Conservation (phyloP, 2,113 vertebrate genomes). For the Melanerpes aurifrons region DNA sequence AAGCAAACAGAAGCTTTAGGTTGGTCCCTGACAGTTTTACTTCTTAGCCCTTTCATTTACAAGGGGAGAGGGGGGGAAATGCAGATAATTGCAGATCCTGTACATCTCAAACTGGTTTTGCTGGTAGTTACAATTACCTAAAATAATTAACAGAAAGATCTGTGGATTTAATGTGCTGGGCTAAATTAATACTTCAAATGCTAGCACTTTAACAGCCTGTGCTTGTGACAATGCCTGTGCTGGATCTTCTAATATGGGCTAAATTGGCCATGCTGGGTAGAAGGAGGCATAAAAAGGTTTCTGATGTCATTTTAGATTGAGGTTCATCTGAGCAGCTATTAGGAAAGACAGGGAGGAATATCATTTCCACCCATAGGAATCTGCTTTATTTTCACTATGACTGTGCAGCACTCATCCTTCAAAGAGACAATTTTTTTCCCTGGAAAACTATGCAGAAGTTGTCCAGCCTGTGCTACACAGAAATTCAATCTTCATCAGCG, state of each 20-base stretch:
- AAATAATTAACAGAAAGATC: constrained; percentile 56
- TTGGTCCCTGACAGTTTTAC: constrained; percentile 2
- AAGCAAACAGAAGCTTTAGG: constrained; percentile 27
- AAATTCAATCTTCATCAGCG: neutral
- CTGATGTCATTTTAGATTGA: neutral
- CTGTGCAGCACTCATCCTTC: neutral
- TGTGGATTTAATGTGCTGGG: neutral
- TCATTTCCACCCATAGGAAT: neutral
- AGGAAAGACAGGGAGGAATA: neutral
- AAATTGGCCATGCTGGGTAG: neutral
- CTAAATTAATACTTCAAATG: constrained; percentile 31
- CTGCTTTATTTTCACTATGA: neutral
- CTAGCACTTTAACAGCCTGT: neutral
- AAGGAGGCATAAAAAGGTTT: constrained; percentile 1
- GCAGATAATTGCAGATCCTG: constrained; percentile 44
- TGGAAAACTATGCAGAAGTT: rapidly evolving
- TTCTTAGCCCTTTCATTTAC: constrained; percentile 32
- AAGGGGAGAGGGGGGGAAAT: neutral
- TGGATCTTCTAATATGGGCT: constrained; percentile 16
- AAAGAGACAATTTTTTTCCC: neutral
- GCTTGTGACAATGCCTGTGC: neutral
- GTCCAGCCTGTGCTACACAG: neutral
- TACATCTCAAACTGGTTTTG: constrained; percentile 30
- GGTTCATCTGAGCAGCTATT: neutral
- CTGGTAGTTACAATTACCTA: constrained; percentile 52